Evolutionary conservation across 1,140 invertebrate genomes (phyloP).

Genomic region (Drosophila mauritiana): DNA sequence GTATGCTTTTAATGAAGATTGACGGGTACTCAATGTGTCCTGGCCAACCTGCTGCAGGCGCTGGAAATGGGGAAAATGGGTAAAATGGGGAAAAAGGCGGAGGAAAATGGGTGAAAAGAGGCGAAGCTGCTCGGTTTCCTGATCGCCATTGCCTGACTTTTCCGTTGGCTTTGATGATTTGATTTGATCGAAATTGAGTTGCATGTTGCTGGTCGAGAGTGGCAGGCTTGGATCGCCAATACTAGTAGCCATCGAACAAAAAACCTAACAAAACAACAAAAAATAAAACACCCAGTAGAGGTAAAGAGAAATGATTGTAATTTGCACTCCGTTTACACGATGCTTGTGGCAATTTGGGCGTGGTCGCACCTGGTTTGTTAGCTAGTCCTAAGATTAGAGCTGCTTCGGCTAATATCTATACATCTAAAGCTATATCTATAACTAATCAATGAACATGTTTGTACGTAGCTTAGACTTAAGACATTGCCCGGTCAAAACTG

Average conservation of each 20-base stretch:
- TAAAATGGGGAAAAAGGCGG: background rate
- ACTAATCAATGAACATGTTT: constrained; percentile 43
- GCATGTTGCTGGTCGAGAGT: constrained; percentile 61
- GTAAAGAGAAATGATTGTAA: constrained; percentile 63
- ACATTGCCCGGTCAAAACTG: background rate
- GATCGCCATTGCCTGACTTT: constrained; percentile 46
- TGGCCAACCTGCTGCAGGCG: constrained; percentile 18
- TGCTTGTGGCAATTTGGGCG: constrained; percentile 53
- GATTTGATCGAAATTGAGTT: constrained; percentile 58
- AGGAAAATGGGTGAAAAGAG: constrained; percentile 9
- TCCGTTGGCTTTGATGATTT: constrained; percentile 55
- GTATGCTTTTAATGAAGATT: constrained; percentile 51
- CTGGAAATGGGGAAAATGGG: background rate
- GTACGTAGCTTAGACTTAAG: constrained; percentile 43
- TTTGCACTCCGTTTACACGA: constrained; percentile 72
- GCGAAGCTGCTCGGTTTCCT: constrained; percentile 49
- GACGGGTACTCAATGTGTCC: constrained; percentile 52
- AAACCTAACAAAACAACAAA: constrained; percentile 15
- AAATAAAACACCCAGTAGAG: constrained; percentile 28
- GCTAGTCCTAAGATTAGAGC: constrained; percentile 53
- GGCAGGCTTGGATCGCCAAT: constrained; percentile 35
- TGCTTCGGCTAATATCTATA: constrained; percentile 38
- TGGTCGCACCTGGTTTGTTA: constrained; percentile 53
- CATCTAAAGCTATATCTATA: constrained; percentile 24
- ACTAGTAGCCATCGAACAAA: constrained; percentile 46